These are phyloP conservation scores for Drosophila emarginata DNA, from an alignment of 2,888 invertebrate genomes.

Conservation along the genomic window DNA sequence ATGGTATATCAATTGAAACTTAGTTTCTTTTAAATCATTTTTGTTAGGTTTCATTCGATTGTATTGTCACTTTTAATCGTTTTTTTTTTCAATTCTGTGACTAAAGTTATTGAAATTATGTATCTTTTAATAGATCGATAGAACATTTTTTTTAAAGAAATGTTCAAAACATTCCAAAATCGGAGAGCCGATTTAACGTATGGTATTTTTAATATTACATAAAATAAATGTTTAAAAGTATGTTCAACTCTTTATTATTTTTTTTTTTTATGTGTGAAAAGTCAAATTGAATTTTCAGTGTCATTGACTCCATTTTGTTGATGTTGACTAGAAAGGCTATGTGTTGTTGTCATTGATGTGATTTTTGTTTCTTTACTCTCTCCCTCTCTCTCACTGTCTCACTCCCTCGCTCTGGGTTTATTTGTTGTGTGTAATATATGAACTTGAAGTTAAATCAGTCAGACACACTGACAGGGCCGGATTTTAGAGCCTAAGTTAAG, in stretches of 20 bases:
- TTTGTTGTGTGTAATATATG: conserved; percentile 13
- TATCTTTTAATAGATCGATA: no score
- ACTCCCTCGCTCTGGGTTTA: not conserved
- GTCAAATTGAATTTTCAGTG: conserved; percentile 12
- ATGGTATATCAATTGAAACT: no score
- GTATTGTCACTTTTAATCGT: no score
- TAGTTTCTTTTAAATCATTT: no score
- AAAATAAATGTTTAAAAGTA: not conserved
- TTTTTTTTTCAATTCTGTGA: no score
- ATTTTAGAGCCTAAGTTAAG: not conserved
- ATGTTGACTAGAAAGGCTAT: not conserved
- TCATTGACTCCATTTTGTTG: conserved; percentile 13
- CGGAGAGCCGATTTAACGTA: no score
- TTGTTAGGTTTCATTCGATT: no score
- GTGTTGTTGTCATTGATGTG: not conserved
- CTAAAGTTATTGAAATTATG: no score
- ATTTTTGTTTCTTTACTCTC: not conserved
- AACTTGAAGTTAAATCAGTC: conserved; percentile 42
- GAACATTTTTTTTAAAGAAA: no score
- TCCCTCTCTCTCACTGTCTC: not conserved
- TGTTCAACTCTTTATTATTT: not conserved
- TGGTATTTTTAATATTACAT: no score
- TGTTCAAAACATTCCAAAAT: no score
- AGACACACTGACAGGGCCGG: not conserved
- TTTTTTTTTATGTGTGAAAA: not conserved